Evolutionary conservation across 2,888 invertebrate genomes (phyloP), one percentile per base, ranked within the genome.

Genomic region (Folsomia manolachei): DNA sequence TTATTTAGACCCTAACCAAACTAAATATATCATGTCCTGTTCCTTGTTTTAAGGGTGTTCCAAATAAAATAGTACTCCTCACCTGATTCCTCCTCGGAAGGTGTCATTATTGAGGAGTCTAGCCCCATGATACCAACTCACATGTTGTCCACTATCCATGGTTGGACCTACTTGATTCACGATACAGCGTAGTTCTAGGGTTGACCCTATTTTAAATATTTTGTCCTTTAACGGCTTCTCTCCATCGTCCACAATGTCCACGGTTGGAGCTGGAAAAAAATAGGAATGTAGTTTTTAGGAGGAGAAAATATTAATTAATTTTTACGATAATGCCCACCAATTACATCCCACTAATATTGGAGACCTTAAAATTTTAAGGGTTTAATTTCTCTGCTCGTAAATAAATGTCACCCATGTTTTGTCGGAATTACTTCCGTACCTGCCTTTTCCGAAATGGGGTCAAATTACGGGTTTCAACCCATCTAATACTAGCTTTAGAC

Each of bases 41-140:
- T n/a, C n/a, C n/a, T n/a, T n/a, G n/a, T n/a, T n/a, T n/a, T n/a
- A n/a, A n/a, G n/a, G n/a, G n/a, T n/a, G n/a, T n/a, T n/a, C n/a
- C n/a, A n/a, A n/a, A n/a, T n/a, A n/a, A n/a, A n/a, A n/a, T n/a
- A n/a, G n/a, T n/a, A n/a, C n/a, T n/a, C n/a, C n/a, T 77, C 73
- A 80, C 82, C 82, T 82, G 73, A 82, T 82, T 63, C 82, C 82
- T 11, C 82, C 82, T 2, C 82, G 76, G 68, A 81, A 81, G 7
- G 82, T 82, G 76, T 82, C 82, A 72, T 82, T 82, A 78, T 82
- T 82, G 69, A 82, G 79, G 71, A 82, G 80, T 67, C 82, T 79
- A 71, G 82, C 81, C 53, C 82, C 82, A 75, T 84, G 84, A 70
- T 83, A 83, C 84, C 84, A 84, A 76, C 83, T 83, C 56, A 84